Evolutionary conservation across 1,140 invertebrate genomes (phyloP), one percentile per base, ranked within the genome.

Genomic region (Temnothorax curvispinosus): DNA sequence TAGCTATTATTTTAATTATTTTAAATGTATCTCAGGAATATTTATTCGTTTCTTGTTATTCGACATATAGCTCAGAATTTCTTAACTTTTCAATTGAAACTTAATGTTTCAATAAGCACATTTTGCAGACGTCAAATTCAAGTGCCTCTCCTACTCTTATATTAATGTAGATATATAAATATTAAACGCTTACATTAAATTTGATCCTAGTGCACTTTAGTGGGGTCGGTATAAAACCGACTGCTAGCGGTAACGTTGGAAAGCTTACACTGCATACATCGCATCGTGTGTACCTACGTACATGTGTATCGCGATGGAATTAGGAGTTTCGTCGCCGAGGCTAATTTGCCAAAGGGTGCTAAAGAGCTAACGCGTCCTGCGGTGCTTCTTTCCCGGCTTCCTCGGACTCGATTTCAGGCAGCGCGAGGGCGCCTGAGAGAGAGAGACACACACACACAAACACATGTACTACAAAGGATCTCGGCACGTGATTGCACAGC

Each of bases 401-500:
- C 72, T 76, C 72, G 81, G 56, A 85, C 64, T 81, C 78, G 64
- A 76, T 85, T 85, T 85, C 81, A 74, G 69, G 18, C 21, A 41
- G 84, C 38, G 32, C n/a, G 38, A 67, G 35, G 38, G n/a, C 38
- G 64, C 60, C 35, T n/a, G 18, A 27, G 62, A 69, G 64, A 56
- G 7, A 62, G 3, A n/a, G n/a, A n/a, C n/a, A n/a, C 21, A 15
- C 27, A 50, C 3, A 44, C 27, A 77, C 4, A 32, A 2, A 69
- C 1, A 38, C 5, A 50, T 18, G 32, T 7, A 44, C 38, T 21
- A 81, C 78, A 78, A 85, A 65, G 74, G 50, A 44, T 38, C 50
- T 65, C 60, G 74, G 60, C 81, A 64, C 81, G 71, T 85, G 72
- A 85, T 85, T 85, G 81, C 81, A 52, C 41, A 58, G 71, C 71